Conservation (phyloP, 2,113 vertebrate genomes). For the Numida meleagris region DNA sequence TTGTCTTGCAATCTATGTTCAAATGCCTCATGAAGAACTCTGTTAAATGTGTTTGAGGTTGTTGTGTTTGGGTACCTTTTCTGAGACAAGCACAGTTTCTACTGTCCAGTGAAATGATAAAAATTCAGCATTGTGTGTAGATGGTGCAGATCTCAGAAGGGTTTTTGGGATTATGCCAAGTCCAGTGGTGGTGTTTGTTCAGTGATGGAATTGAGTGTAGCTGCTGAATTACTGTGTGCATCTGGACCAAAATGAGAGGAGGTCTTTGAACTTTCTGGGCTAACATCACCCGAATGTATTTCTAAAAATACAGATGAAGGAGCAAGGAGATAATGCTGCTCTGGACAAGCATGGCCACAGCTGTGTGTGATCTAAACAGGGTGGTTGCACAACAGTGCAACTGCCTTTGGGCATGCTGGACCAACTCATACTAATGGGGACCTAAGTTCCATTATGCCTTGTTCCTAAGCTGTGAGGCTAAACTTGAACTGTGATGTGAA, state of each 20-base stretch:
- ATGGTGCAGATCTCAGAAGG: not conserved
- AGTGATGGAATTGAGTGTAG: not conserved
- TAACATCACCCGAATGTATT: not conserved
- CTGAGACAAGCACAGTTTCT: not conserved
- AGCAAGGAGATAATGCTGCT: not conserved
- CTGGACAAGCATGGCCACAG: not conserved
- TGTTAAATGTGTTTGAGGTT: not conserved
- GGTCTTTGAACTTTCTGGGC: not conserved
- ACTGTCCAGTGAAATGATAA: not conserved
- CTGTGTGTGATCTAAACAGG: not conserved
- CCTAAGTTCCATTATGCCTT: not conserved
- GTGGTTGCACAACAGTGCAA: not conserved
- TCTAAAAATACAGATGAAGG: not conserved
- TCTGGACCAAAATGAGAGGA: not conserved
- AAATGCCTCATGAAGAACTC: not conserved
- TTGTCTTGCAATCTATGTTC: not conserved
- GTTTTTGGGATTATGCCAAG: not conserved
- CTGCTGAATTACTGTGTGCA: not conserved
- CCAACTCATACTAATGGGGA: fast-evolving
- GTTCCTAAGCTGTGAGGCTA: not conserved
- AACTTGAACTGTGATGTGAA: not conserved
- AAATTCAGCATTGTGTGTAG: not conserved
- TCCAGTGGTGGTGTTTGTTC: not conserved
- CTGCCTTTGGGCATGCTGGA: not conserved
- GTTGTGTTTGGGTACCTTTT: not conserved